Evolutionary conservation across 2,888 invertebrate species (phyloP), one percentile per base, ranked within the genome.

Genomic region (Tenthredo scrophulariae): DNA sequence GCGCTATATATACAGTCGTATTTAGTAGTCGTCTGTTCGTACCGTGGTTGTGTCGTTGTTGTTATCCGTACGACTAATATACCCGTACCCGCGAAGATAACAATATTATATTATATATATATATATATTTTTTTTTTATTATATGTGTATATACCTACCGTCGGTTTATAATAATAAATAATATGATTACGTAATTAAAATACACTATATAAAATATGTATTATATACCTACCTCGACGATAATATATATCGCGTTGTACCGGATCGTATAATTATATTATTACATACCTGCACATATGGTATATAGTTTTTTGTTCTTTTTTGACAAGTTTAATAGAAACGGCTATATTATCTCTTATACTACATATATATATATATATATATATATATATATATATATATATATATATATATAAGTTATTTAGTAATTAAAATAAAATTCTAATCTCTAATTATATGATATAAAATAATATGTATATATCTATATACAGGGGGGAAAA

Each of bases 101-200:
- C 89, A 88, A 88, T 85, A 79, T 62, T 87, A 86, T 90, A 90
- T 90, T 90, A 91, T 90, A 91, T 62, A 62, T 26, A 62, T 62
- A 62, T 62, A 62, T 62, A 62, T 22, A 26, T 58, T 37, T 37
- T 37, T 37, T 37, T 37, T 37, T 26, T 58, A 22, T 58, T 22
- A n/a, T 89, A 89, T 50, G n/a, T 7, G n/a, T n/a, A n/a, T 54
- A n/a, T 54, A n/a, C 5, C 7, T 88, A 87, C 54, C 89, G 87
- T 88, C 89, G 89, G 89, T 89, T 90, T 90, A 90, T 89, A 91
- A 91, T 91, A 92, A 92, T 92, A 92, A 92, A 91, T 91, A 89
- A 62, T 29, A 62, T 89, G 89, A 89, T 90, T 91, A 89, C 89
- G 89, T 90, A 90, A 92, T 91, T 92, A 91, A 91, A 92, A 92